phyloP scores from a whole-genome alignment of 2,797 vertebrate genomes.

The Leontopithecus rosalia region DNA sequence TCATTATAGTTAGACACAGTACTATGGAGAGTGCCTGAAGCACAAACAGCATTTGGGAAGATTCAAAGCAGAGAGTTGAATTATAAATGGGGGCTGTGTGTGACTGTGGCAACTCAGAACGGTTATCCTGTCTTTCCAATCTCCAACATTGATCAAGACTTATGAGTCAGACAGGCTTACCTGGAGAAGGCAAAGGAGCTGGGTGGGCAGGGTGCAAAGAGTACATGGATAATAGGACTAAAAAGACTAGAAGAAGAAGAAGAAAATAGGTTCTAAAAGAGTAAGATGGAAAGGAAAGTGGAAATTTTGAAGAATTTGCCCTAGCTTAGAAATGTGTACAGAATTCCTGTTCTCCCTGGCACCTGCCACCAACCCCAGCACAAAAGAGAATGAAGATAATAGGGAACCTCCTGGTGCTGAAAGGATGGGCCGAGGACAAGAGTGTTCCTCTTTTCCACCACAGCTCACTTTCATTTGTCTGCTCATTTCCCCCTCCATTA shows the following conservation, averaged over 20 bases:
- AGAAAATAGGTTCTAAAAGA: background rate
- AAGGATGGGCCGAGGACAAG: background rate
- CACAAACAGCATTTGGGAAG: background rate
- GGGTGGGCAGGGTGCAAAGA: too few species aligned
- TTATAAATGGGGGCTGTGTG: fast-evolving
- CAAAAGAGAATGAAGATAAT: background rate
- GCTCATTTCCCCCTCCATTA: background rate
- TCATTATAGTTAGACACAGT: background rate
- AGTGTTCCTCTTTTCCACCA: background rate
- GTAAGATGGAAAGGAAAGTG: background rate
- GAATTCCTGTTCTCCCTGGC: background rate
- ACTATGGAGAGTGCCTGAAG: background rate
- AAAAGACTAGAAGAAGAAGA: background rate
- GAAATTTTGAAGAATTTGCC: background rate
- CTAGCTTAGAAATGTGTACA: background rate
- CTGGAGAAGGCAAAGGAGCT: fast-evolving
- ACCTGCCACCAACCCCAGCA: background rate
- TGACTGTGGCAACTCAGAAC: background rate
- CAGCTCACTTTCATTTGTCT: background rate
- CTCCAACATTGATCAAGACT: background rate
- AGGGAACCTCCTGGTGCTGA: background rate
- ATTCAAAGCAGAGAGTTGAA: background rate
- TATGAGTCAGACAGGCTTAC: background rate
- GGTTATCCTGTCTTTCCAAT: background rate
- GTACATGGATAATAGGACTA: background rate